Conservation (phyloP, 1,140 invertebrate genomes). For the Idris sp. region DNA sequence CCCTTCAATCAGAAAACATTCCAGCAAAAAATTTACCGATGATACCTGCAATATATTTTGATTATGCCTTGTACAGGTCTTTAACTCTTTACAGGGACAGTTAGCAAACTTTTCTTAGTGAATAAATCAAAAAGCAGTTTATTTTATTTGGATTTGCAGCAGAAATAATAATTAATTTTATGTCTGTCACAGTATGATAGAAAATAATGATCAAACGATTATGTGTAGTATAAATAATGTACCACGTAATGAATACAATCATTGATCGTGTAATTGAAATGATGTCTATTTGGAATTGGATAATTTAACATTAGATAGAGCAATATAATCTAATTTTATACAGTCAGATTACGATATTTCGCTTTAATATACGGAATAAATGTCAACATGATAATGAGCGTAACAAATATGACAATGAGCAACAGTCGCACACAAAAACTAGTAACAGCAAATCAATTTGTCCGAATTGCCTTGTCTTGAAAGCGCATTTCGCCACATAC, state of each 20-base stretch:
- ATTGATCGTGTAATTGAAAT: conserved; percentile 13
- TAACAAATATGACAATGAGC: conserved; percentile 40
- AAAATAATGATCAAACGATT: too few species aligned
- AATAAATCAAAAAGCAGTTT: too few species aligned
- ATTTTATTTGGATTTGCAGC: too few species aligned
- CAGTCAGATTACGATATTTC: background rate
- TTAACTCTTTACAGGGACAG: conserved; percentile 13
- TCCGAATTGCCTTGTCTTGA: too few species aligned
- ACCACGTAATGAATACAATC: background rate
- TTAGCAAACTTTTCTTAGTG: too few species aligned
- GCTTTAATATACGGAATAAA: conserved; percentile 14
- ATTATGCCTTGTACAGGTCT: conserved; percentile 1
- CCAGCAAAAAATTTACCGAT: too few species aligned
- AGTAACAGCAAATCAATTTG: conserved; percentile 36
- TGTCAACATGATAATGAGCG: conserved; percentile 16
- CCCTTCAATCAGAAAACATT: background rate
- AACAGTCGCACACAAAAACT: conserved; percentile 15
- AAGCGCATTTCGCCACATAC: conserved; percentile 25
- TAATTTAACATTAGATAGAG: conserved; percentile 14
- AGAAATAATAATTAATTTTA: too few species aligned
- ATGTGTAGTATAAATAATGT: conserved; percentile 8
- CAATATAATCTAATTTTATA: conserved; percentile 21
- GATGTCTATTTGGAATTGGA: conserved; percentile 7
- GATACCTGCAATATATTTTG: conserved; percentile 33
- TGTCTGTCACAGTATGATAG: too few species aligned